Base-by-base conservation (phyloP, 2,797 vertebrate genomes). In the Dipus sagitta region DNA sequence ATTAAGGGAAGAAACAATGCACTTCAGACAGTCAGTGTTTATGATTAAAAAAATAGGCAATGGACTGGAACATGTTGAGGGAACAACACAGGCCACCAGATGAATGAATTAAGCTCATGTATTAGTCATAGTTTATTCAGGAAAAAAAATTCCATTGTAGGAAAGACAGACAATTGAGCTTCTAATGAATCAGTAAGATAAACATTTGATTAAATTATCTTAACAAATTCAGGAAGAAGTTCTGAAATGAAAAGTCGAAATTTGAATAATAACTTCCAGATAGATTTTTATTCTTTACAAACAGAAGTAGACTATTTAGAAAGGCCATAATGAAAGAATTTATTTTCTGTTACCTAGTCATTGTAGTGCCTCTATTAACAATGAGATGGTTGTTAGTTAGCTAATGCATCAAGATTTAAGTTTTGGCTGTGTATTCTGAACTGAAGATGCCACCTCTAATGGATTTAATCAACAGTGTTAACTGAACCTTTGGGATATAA, bases 391-490 rank as follows among this genome's bases (percentile, higher is more conserved):
- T 91, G 3, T 90, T 79, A 88, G 26, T 24, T 68, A 86, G 21
- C 32, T 81, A 90, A 79, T 60, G 70, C 0, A 32, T 72, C 34
- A 95, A 64, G 26, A 54, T 86, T 86, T 87, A 81, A 42, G 3
- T 54, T 88, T 84, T 72, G 8, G 20, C 20, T 85, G 18, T 65
- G 20, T 54, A 80, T 20, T 71, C 26, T 81, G 1, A 81, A 74
- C 12, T 42, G 1, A 91, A 87, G 70, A 71, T 71, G 2, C 30
- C 64, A 24, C 10, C 91, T 84, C 10, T 71, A 89, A 92, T 78
- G 4, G 23, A 64, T 86, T 86, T 79, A 87, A 83, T 92, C 34
- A 84, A 83, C 60, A 87, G 7, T 64, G 13, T 68, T 86, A 58
- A 83, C 10, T 52, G 64, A 92, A 91, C 0, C 21, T 91, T 81